Conservation (phyloP, 2,113 vertebrate genomes). For the Mesitornis unicolor region DNA sequence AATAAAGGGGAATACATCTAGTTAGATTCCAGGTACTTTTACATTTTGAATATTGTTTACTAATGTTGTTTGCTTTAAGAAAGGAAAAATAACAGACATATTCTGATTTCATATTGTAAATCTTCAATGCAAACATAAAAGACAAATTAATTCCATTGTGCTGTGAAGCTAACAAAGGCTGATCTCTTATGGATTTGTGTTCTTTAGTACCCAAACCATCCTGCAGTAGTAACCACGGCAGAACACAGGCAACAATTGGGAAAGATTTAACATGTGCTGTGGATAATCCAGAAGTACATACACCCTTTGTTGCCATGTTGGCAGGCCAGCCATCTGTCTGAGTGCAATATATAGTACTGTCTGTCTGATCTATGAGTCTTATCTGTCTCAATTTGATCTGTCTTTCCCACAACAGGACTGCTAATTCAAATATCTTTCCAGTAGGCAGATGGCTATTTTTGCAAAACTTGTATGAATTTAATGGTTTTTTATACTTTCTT, state of each 20-base stretch:
- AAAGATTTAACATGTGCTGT: background rate
- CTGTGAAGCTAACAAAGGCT: background rate
- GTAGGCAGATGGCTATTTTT: slow-evolving; percentile 14
- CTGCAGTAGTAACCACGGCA: background rate
- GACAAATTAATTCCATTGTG: background rate
- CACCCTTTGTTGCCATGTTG: background rate
- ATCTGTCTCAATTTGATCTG: slow-evolving; percentile 18
- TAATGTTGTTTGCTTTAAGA: background rate
- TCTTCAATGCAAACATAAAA: background rate
- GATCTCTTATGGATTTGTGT: background rate
- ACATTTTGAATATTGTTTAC: background rate
- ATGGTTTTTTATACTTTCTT: background rate
- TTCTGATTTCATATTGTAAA: background rate
- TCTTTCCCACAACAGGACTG: background rate
- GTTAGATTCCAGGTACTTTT: background rate
- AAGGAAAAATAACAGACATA: background rate
- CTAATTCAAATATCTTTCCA: background rate
- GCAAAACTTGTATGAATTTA: background rate
- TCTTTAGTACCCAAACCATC: background rate
- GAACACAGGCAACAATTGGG: background rate
- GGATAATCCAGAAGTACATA: slow-evolving; percentile 22
- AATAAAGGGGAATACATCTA: background rate
- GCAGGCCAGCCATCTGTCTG: slow-evolving; percentile 26
- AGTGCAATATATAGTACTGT: slow-evolving; percentile 24
- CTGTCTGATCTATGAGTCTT: slow-evolving; percentile 8